These are phyloP conservation scores for Panthera leo DNA, from an alignment of 2,113 vertebrate genomes.

Conservation along the genomic window DNA sequence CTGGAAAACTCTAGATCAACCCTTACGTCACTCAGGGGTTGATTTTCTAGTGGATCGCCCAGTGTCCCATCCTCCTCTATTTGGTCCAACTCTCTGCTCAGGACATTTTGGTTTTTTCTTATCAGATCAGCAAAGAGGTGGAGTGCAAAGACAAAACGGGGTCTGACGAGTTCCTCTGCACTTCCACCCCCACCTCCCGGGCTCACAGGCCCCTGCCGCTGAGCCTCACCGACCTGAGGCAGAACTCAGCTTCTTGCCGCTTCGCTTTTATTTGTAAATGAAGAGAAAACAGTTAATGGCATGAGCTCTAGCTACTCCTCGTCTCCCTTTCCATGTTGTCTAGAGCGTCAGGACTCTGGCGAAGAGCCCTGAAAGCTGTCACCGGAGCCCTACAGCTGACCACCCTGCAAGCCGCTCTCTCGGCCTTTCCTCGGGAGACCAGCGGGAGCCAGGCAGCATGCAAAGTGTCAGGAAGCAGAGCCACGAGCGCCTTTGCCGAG, in stretches of 20 bases:
- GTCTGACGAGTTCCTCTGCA: not conserved
- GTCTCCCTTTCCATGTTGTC: not conserved
- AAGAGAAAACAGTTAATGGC: not conserved
- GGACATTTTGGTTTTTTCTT: not conserved
- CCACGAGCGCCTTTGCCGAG: not conserved
- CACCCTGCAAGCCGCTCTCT: not conserved
- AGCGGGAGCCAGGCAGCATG: constrained; percentile 77
- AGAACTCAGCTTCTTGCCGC: not conserved
- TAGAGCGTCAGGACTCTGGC: not conserved
- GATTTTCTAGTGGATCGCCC: not conserved
- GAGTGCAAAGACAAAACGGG: constrained; percentile 30
- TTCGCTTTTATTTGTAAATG: constrained; percentile 32
- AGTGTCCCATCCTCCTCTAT: not conserved
- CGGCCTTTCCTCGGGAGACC: not conserved
- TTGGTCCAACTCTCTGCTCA: constrained; percentile 16
- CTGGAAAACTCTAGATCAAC: not conserved
- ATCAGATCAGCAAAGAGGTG: constrained; percentile 24
- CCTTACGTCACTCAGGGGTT: not conserved
- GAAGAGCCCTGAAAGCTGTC: not conserved
- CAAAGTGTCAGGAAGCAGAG: constrained; percentile 51
- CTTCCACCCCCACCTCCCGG: not conserved
- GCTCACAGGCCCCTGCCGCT: not conserved
- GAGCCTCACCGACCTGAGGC: not conserved
- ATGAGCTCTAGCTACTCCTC: not conserved
- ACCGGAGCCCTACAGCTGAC: not conserved